Evolutionary conservation across 2,797 vertebrate genomes (phyloP).

Genomic region (Leptatherina wallacei): DNA sequence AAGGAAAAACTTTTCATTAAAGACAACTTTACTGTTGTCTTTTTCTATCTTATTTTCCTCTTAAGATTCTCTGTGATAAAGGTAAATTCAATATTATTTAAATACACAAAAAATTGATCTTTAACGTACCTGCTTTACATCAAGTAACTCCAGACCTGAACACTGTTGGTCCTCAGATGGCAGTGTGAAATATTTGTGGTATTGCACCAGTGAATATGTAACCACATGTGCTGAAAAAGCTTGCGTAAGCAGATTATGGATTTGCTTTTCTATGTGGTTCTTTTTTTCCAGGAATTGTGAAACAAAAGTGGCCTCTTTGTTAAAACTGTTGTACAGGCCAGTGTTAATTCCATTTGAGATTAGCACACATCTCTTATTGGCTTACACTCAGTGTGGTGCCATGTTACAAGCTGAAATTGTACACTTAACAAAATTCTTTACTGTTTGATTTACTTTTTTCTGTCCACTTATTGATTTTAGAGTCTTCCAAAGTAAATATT

Average conservation of each 20-base stretch:
- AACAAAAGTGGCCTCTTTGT: slow-evolving; percentile 21
- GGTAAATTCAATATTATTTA: background rate
- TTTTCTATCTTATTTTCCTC: background rate
- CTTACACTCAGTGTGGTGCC: background rate
- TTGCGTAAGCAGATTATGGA: slow-evolving; percentile 40
- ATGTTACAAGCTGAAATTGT: background rate
- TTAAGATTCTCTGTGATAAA: background rate
- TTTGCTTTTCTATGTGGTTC: slow-evolving; percentile 19
- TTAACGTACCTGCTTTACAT: slow-evolving; percentile 41
- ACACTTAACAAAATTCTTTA: background rate
- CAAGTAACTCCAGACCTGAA: background rate
- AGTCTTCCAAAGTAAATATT: background rate
- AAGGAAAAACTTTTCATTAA: background rate
- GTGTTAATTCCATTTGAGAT: background rate
- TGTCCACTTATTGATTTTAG: background rate
- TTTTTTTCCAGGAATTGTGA: slow-evolving; percentile 17
- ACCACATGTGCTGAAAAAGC: slow-evolving; percentile 17
- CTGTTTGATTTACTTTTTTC: background rate
- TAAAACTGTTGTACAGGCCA: background rate
- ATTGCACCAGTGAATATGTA: background rate
- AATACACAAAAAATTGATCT: background rate
- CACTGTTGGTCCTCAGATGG: background rate
- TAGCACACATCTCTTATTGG: background rate
- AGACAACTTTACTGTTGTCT: background rate
- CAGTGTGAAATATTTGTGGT: slow-evolving; percentile 3